Evolutionary conservation across 2,113 vertebrate species (phyloP), one percentile per base, ranked within the genome.

Genomic region (Tautogolabrus adspersus): DNA sequence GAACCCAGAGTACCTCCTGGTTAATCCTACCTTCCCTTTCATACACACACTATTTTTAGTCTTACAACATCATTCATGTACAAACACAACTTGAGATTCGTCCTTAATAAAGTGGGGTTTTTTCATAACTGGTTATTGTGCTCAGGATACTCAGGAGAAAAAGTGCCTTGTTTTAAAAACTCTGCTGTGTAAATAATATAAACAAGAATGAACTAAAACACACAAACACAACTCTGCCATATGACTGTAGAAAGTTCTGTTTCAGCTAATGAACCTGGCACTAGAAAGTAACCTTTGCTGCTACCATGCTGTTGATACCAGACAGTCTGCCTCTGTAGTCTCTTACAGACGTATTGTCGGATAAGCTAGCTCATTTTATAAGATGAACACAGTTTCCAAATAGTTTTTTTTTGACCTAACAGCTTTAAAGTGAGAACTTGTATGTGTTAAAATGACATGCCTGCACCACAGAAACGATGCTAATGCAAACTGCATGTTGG

Each of bases 1-100:
- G 97, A 99, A 88, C 97, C 98, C 26, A 93, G 97, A 72, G 94
- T 98, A 1, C 94, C 97, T 1, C 86, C 93, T 3, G 83, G 88
- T 10, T 94, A 47, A 52, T 5, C 47, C 13, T 10, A 0, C 2
- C 12, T 13, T 63, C 66, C 18, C 34, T 42, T 2, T 42, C n/a
- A 55, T 10, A 6, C 57, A 9, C 0, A 8, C 37, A 13, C 19
- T 10, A 37, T 12, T 66, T 22, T 23, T 34, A 9, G 19, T 47
- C 1, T 19, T 18, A 54, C 10, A 23, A 0, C 2, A 56, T 30
- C 21, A 18, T 5, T 40, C 56, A 6, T 6, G 10, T 16, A 40
- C 19, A 3, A 12, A 57, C 23, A 26, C 19, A 37, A 34, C 69
- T 64, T 62, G 65, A 71, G 72, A n/a, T 58, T 78, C 66, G 57